Conservation (phyloP, 1,140 invertebrate genomes). For the Camponotus pennsylvanicus region DNA sequence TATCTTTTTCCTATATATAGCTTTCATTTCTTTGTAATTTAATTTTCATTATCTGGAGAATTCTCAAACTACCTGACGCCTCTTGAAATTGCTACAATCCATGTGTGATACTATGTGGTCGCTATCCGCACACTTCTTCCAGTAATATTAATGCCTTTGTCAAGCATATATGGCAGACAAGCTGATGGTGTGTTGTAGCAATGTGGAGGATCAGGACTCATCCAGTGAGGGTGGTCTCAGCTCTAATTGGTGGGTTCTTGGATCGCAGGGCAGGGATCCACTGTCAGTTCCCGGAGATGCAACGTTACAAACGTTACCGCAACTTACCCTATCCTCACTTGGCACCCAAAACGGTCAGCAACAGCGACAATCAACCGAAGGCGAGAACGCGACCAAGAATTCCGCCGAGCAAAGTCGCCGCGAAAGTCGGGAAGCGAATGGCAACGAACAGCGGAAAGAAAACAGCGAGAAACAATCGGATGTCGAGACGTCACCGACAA, state of each 20-base stretch:
- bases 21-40: not conserved
- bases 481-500: not conserved
- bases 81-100: conserved; percentile 72
- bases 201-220: conserved; percentile 79
- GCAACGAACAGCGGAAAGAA: conserved; percentile 3
- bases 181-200: conserved; percentile 79
- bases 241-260: conserved; percentile 83
- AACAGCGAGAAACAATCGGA: not conserved
- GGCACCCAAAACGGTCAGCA: conserved; percentile 55
- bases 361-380: conserved; percentile 34
- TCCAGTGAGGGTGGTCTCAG: conserved; percentile 75
- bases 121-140: conserved; percentile 14
- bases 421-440: conserved; percentile 19
- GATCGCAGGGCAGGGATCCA: conserved; percentile 79
- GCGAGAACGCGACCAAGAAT: conserved; percentile 31
- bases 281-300: conserved; percentile 69
- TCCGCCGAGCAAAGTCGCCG: not conserved
- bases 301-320: conserved; percentile 76
- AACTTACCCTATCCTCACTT: conserved; percentile 73
- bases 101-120: conserved; percentile 54
- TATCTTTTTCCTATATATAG: not conserved
- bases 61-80: conserved; percentile 50
- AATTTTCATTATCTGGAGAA: conserved; percentile 44
- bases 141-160: conserved; percentile 63
- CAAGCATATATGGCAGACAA: conserved; percentile 72